phyloP scores from a whole-genome alignment of 30 jellyfish, hydroid and myxozoan genomes.

The Nemopilema nomurai region DNA sequence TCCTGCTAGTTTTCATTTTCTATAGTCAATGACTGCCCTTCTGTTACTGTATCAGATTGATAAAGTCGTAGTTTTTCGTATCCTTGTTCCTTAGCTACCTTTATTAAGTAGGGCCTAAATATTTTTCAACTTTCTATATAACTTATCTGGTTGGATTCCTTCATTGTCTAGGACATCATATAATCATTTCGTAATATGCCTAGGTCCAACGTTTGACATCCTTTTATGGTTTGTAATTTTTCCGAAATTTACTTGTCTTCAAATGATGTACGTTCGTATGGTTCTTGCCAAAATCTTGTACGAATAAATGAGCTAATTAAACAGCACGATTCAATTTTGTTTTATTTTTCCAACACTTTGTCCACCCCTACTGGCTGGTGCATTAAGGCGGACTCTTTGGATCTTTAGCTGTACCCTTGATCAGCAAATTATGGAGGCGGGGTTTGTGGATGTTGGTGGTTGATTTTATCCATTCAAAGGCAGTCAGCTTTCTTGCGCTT shows the following conservation, averaged over 20 bases:
- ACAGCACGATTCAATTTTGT: background rate
- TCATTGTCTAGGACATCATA: background rate
- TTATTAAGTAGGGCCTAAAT: background rate
- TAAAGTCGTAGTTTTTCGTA: background rate
- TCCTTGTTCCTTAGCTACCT: background rate
- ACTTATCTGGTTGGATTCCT: background rate
- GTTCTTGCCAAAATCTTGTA: background rate
- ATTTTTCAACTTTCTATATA: background rate
- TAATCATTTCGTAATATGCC: background rate
- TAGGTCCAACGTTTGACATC: background rate
- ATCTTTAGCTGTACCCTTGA: too few relatives aligned
- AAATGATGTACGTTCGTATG: background rate
- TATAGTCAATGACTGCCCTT: background rate
- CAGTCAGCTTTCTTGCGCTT: too few relatives aligned
- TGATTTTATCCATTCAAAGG: too few relatives aligned
- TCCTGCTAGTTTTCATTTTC: background rate
- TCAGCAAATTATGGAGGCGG: too few relatives aligned
- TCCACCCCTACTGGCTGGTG: background rate
- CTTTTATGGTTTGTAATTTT: background rate
- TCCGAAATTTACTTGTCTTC: background rate
- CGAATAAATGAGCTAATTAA: background rate
- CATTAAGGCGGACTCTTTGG: too few relatives aligned
- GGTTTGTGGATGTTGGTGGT: too few relatives aligned
- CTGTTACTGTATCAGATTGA: background rate
- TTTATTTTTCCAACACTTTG: background rate